Evolutionary conservation across 2,797 vertebrate species (phyloP), one percentile per base, ranked within the genome.

Genomic region (Acanthiza pusilla): DNA sequence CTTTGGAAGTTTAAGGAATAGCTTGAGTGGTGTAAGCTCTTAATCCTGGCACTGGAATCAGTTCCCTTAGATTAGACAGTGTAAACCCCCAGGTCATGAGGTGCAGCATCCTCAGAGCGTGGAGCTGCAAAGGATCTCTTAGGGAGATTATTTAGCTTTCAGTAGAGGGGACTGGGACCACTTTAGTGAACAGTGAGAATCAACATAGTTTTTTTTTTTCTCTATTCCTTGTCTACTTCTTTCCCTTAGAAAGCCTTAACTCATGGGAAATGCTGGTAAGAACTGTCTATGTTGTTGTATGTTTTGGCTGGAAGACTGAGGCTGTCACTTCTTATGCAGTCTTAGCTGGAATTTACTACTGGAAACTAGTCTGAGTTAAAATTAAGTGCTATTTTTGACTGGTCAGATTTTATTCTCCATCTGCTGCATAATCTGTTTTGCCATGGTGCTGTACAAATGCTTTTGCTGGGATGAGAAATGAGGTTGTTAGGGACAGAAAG

Each of bases 381-480:
- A 91, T 61, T 58, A 65, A 88, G 27, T 78, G 55, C 32, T 89
- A 10, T 66, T 92, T 95, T 58, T 94, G 91, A 86, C 67, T 51
- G 43, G 67, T 76, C 45, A 70, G 34, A 79, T 87, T 86, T 92
- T 79, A 54, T 88, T 90, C 58, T 78, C 48, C 58, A 50, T 88
- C 47, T 92, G 27, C 48, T 76, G 19, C 67, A 30, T 60, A 74
- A 45, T 55, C 57, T 88, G 2, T 89, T 90, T 57, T 88, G 54
- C 58, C 27, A 21, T 43, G 47, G 34, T 78, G 62, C 85, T 88
- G 36, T 67, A 76, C 30, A 91, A 92, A 62, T 62, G 53, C 50
- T 91, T 85, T 93, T 76, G 27, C 88, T 86, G 58, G 50, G 54
- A 65, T 86, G 66, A 93, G 67, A 81, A 95, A 84, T 68, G 22